Evolutionary conservation across 2,113 vertebrate species (phyloP), one percentile per base, ranked within the genome.

Genomic region (Zosterops hypoxanthus): DNA sequence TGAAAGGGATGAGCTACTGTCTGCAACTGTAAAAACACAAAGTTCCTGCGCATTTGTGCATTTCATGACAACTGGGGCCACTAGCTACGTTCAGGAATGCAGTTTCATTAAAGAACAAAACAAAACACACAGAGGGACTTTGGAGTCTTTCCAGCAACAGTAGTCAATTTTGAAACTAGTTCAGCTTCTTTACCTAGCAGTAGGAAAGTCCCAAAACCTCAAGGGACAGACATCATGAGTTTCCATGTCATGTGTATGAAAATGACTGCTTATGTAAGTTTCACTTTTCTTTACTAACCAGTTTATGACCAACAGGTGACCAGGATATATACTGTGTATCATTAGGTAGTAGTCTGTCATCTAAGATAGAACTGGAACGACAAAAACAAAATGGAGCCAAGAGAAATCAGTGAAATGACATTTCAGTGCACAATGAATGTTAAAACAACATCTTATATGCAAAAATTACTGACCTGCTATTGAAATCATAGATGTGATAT

Each of bases 241-340:
- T 82, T 89, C 36, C 14, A 46, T 12, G 22, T 28, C 47, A 53
- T 0, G 2, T 18, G 20, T 64, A 53, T 34, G 52, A 64, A 79
- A 77, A 23, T 2, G 1, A 50, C 31, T 61, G 6, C 39, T 59
- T 36, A 71, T 31, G 0, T 28, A 86, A 68, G 8, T 31, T 83
- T 25, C 11, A 56, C 9, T 79, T 78, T 39, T 92, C 71, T 90
- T 93, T 80, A 98, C 98, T 97, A 70, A 98, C 98, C 98, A 98
- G 94, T 97, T 98, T 98, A 96, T 98, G 97, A 94, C 98, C 98
- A 82, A 93, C 95, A 92, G 96, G 97, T 85, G 98, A 98, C 98
- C 98, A 98, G 39, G 98, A 92, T 90, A 98, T 97, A 83, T 96
- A 98, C 16, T 98, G 98, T 29, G 82, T 98, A 25, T 96, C 64